Conservation (phyloP, 2,113 vertebrate genomes). For the Vidua chalybeata region DNA sequence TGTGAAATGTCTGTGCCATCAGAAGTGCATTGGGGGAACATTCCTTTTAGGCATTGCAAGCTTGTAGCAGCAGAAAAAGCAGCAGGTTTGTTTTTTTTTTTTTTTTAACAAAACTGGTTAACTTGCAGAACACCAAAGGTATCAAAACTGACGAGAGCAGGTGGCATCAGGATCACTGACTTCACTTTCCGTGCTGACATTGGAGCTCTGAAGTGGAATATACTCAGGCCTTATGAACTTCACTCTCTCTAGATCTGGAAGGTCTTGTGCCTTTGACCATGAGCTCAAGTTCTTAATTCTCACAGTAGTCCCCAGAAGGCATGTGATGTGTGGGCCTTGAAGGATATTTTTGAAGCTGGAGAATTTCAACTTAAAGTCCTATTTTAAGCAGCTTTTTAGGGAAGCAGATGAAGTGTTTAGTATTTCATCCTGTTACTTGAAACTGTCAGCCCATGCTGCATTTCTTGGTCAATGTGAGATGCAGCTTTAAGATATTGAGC, state of each 20-base stretch:
- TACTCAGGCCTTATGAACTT: not conserved
- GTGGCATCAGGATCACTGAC: not conserved
- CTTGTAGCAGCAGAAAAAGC: not conserved
- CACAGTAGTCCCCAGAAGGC: not conserved
- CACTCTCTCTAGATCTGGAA: not conserved
- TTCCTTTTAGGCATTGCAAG: not conserved
- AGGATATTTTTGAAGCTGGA: not conserved
- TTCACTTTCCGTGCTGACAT: not conserved
- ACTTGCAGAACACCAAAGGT: not conserved
- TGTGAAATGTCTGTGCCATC: not conserved
- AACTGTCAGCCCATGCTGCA: not conserved
- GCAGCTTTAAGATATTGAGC: not conserved
- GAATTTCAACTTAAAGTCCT: accelerated
- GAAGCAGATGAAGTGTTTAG: not conserved
- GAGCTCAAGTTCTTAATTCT: not conserved
- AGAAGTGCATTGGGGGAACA: not conserved
- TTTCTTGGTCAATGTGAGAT: not conserved
- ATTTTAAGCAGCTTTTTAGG: not conserved
- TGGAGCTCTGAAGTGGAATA: not conserved
- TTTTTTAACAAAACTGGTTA: not conserved
- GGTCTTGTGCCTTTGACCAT: not conserved
- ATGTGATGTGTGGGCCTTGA: not conserved
- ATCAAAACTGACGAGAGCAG: not conserved
- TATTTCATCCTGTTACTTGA: not conserved
- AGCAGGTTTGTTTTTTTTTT: too few species aligned